Evolutionary conservation across 2,888 invertebrate species (phyloP), one percentile per base, ranked within the genome.

Genomic region (Caenorhabditis virilis): DNA sequence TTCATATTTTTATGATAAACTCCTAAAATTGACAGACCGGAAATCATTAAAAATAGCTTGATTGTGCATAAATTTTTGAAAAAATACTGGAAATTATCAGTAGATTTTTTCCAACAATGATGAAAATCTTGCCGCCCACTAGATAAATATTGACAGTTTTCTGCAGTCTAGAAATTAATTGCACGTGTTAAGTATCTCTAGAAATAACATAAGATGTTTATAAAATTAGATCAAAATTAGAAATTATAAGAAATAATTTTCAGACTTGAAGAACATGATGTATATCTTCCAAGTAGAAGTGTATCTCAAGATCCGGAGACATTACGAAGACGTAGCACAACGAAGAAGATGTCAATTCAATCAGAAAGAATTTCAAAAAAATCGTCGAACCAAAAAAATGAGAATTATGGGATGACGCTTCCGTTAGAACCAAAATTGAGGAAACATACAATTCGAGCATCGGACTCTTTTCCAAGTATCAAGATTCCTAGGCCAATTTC

Each of bases 231-330:
- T 36, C 5, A 9, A 36, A 36, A 36, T 5, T 36, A 13, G 7
- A n/a, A n/a, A n/a, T n/a, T n/a, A n/a, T n/a, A n/a, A 18, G 9
- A 25, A 23, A n/a, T 9, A 38, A 11, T 23, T 52, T 56, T 9
- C 55, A 64, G 64, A 59, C 43, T 64, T 38, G 64, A 64, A 48
- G 64, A 64, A 47, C 43, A 59, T 30, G 63, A 64, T 50, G 58
- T 64, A 9, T 64, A 64, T 25, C 30, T 50, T 1, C 64, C 64
- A 15, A 51, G 49, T 18, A 13, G 63, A 50, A 58, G 53, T 49
- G 43, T 36, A 4, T 62, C 57, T 4, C 56, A 48, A 16, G 56
- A 56, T 13, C 52, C 56, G 9, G 56, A 52, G 4, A 20, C 41
- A 16, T 22, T 39, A 1, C 38, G 57, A 5, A 36, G 45, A 35